phyloP scores from a whole-genome alignment of 2,113 vertebrate species.

The Scatophagus argus region DNA sequence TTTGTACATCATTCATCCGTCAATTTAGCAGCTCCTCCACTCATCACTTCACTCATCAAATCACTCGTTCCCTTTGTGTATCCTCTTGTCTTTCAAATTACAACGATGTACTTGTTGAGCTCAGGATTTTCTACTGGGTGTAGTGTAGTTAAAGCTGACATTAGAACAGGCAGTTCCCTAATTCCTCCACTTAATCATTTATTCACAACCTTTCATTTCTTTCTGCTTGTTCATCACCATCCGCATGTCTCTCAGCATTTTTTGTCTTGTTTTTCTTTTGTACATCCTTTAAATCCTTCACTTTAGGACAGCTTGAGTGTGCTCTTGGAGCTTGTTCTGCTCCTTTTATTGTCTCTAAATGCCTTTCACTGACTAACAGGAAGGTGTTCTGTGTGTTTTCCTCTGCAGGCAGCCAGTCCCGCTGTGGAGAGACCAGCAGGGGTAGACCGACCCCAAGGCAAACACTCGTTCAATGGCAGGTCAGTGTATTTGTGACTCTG shows the following conservation, averaged over 20 bases:
- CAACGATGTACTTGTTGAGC: not conserved
- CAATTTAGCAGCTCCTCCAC: conserved; percentile 39
- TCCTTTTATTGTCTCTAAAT: not conserved
- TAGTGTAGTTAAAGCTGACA: not conserved
- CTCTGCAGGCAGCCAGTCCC: conserved; percentile 58
- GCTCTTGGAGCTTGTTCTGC: not conserved
- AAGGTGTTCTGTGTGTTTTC: conserved; percentile 38
- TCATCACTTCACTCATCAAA: conserved; percentile 49
- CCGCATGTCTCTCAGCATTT: not conserved
- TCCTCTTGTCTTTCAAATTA: conserved; percentile 15
- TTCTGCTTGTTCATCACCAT: not conserved
- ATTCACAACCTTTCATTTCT: not conserved
- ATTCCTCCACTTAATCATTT: conserved; percentile 5
- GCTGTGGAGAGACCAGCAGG: conserved; percentile 52
- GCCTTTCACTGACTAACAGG: conserved; percentile 11
- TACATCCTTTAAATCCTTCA: not conserved
- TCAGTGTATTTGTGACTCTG: conserved; percentile 49
- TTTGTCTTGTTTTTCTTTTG: not conserved
- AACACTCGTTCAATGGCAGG: conserved; percentile 66
- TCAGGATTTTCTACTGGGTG: not conserved
- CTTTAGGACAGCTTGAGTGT: not conserved
- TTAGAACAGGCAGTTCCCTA: not conserved
- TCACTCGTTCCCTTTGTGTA: conserved; percentile 8
- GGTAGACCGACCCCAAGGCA: conserved; percentile 54
- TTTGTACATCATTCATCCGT: conserved; percentile 57